Percentiles rank a stretch among this genome's conserved stretches.
Conservation (phyloP, 2,888 invertebrate genomes). For the Pandemis heparana region DNA sequence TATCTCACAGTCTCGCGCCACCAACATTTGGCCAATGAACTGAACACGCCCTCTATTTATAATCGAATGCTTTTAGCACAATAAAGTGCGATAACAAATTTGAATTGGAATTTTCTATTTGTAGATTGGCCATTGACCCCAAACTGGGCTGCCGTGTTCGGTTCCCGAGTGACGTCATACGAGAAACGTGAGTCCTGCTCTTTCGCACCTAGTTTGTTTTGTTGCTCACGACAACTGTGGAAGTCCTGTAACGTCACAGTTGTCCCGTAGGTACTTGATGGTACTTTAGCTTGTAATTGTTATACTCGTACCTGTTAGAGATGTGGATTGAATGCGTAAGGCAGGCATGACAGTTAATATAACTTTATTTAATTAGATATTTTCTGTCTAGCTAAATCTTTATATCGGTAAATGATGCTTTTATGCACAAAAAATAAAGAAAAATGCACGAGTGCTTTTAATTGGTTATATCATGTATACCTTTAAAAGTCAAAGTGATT, state of each 20-base stretch:
- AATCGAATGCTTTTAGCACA: slow-evolving; percentile 30
- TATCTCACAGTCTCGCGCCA: not conserved
- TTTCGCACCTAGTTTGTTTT: slow-evolving; percentile 46
- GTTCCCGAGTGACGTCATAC: slow-evolving; percentile 83
- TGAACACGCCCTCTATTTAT: slow-evolving; percentile 34
- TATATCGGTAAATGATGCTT: not conserved
- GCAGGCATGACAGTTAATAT: not conserved
- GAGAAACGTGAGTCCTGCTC: slow-evolving; percentile 79
- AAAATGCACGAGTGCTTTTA: too few relatives aligned
- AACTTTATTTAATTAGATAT: not conserved
- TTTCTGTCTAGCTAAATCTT: not conserved
- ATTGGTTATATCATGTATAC: too few relatives aligned
- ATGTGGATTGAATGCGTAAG: not conserved
- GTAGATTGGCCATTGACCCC: slow-evolving; percentile 85
- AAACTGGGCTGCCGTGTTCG: slow-evolving; percentile 84
- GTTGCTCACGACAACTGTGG: slow-evolving; percentile 56
- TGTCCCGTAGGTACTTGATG: not conserved
- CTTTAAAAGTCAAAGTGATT: too few relatives aligned
- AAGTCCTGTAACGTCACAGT: slow-evolving; percentile 62
- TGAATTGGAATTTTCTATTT: slow-evolving; percentile 74
- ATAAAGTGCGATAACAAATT: slow-evolving; percentile 58
- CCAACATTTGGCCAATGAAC: slow-evolving; percentile 31
- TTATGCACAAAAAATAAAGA: not conserved
- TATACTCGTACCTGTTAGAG: too few relatives aligned
- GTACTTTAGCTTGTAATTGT: not conserved